phyloP scores from a whole-genome alignment of 2,888 invertebrate genomes.

The Cordilura impudica region DNA sequence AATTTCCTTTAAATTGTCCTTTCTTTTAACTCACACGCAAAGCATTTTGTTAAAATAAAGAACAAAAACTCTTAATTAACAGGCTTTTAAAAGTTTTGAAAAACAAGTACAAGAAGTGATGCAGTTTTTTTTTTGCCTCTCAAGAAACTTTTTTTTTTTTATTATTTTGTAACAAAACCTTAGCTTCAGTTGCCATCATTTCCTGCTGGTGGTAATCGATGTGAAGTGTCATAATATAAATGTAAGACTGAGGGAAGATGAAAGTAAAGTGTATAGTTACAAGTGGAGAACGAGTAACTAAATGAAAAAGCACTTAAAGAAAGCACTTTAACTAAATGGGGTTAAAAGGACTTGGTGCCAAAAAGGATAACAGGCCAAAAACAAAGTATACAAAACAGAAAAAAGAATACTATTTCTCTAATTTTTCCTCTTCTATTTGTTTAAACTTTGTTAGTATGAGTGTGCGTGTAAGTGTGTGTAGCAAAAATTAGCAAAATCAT shows the following conservation, averaged over 20 bases:
- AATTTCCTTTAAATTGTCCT: constrained; percentile 54
- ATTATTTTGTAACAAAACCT: neutral
- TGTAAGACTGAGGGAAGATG: constrained; percentile 15
- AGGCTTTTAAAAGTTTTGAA: constrained; percentile 54
- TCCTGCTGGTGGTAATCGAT: constrained; percentile 43
- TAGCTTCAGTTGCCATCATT: neutral
- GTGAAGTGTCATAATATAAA: constrained; percentile 36
- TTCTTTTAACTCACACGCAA: constrained; percentile 41
- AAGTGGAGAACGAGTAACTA: constrained; percentile 36
- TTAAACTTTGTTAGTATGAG: neutral
- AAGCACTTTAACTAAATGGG: constrained; percentile 62
- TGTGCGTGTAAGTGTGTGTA: neutral
- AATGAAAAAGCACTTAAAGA: constrained; percentile 62
- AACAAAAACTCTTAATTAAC: constrained; percentile 62
- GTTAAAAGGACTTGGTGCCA: constrained; percentile 57
- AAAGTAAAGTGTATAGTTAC: constrained; percentile 9
- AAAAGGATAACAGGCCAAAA: constrained; percentile 35
- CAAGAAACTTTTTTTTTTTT: neutral
- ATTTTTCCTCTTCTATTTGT: neutral
- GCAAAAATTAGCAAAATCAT: constrained; percentile 55
- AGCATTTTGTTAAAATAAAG: constrained; percentile 54
- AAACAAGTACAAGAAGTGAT: constrained; percentile 16
- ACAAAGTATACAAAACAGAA: constrained; percentile 9
- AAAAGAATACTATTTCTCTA: constrained; percentile 20
- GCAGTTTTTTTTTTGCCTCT: neutral